These are phyloP conservation scores for Aythya baeri DNA, from an alignment of 2,113 vertebrate species.

Conservation along the genomic window DNA sequence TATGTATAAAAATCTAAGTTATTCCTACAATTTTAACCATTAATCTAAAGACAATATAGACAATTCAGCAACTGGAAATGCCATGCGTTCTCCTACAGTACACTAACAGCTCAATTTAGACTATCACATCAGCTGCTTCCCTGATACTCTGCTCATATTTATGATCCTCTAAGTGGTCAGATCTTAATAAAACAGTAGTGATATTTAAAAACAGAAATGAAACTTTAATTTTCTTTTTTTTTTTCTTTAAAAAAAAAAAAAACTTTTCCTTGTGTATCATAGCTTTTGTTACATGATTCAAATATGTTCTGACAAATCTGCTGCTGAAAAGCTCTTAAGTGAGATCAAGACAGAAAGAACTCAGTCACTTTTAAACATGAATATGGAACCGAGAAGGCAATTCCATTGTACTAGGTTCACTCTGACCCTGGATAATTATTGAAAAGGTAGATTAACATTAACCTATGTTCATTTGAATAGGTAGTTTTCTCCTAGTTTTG, in stretches of 20 bases:
- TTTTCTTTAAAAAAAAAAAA: background rate
- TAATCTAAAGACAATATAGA: background rate
- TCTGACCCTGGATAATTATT: background rate
- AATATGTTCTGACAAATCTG: background rate
- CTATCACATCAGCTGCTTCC: background rate
- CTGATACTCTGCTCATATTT: background rate
- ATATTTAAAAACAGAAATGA: background rate
- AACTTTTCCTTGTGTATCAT: accelerated
- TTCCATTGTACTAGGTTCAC: background rate
- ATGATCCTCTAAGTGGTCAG: conserved; percentile 6
- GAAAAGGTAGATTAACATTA: background rate
- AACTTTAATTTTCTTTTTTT: background rate
- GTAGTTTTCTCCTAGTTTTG: background rate
- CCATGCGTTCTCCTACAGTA: background rate
- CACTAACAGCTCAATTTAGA: background rate
- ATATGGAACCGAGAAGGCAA: background rate
- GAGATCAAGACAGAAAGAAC: background rate
- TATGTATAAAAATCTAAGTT: background rate
- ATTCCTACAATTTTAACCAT: background rate
- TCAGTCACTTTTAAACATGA: background rate
- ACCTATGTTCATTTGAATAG: background rate
- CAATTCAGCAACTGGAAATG: background rate
- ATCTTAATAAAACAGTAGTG: background rate
- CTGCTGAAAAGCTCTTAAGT: background rate
- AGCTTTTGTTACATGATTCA: background rate